Conservation (phyloP, 2,113 vertebrate species). For the Noctilio leporinus region DNA sequence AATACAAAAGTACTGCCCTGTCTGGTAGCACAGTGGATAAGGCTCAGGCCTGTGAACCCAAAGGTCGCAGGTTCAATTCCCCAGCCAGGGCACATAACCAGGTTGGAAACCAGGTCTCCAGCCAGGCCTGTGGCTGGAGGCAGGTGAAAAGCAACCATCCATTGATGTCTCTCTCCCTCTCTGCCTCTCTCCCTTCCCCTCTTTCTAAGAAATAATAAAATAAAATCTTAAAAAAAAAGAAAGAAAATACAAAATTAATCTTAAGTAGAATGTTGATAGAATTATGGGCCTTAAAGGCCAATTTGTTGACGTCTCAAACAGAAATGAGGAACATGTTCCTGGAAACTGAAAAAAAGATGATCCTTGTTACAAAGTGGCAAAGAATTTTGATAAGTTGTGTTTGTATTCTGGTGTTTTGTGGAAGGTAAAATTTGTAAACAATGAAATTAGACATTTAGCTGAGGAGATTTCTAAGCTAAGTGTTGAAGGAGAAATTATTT, state of each 20-base stretch:
- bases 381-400: not conserved
- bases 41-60: too few species aligned
- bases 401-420: not conserved
- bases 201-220: too few species aligned
- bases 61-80: too few species aligned
- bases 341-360: not conserved
- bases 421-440: not conserved
- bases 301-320: not conserved
- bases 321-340: not conserved
- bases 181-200: too few species aligned
- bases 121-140: too few species aligned
- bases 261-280: not conserved
- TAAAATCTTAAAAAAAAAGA: too few species aligned
- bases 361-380: not conserved
- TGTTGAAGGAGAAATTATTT: not conserved
- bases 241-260: not conserved
- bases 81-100: too few species aligned
- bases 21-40: too few species aligned
- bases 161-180: too few species aligned
- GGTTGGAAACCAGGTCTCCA: too few species aligned
- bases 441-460: not conserved
- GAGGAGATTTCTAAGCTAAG: not conserved
- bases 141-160: too few species aligned
- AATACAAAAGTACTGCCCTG: not conserved
- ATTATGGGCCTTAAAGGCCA: not conserved